These are phyloP conservation scores for Mohoua ochrocephala DNA, from an alignment of 2,113 vertebrate genomes.

Conservation along the genomic window DNA sequence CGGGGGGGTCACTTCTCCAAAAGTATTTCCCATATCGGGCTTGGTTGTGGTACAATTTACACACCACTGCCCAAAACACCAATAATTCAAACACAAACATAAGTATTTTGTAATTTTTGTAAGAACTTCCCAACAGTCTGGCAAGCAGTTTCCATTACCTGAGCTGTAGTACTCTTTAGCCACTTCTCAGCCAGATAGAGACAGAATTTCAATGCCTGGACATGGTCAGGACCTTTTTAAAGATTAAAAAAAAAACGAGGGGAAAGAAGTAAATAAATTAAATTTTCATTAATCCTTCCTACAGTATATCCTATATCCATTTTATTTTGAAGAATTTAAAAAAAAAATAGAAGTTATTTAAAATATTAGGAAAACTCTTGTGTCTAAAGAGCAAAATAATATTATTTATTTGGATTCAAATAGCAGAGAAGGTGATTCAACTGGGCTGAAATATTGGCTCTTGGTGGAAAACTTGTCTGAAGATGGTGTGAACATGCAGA, in stretches of 20 bases:
- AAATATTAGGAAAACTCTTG: background rate
- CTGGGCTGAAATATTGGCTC: background rate
- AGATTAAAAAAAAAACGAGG: background rate
- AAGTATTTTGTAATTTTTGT: background rate
- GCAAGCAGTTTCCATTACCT: background rate
- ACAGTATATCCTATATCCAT: background rate
- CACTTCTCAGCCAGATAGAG: slow-evolving; percentile 56
- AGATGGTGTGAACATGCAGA: background rate
- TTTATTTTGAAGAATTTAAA: background rate
- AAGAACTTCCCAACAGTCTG: background rate
- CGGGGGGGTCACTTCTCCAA: background rate
- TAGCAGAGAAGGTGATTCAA: background rate
- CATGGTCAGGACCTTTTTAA: slow-evolving; percentile 83
- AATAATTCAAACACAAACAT: background rate
- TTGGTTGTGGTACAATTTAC: background rate
- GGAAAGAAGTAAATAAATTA: background rate
- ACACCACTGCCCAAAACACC: background rate
- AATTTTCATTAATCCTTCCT: background rate
- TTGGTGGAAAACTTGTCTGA: background rate
- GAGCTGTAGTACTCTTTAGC: background rate
- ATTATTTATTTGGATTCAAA: background rate
- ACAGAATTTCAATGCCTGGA: slow-evolving; percentile 86
- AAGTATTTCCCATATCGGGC: background rate
- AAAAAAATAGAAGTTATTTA: background rate
- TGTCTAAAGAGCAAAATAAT: background rate